A percentile compares a stretch with the other conserved stretches of the same genome.
These are phyloP conservation scores for Oligia strigilis DNA, from an alignment of 2,888 invertebrate species.

Conservation along the genomic window DNA sequence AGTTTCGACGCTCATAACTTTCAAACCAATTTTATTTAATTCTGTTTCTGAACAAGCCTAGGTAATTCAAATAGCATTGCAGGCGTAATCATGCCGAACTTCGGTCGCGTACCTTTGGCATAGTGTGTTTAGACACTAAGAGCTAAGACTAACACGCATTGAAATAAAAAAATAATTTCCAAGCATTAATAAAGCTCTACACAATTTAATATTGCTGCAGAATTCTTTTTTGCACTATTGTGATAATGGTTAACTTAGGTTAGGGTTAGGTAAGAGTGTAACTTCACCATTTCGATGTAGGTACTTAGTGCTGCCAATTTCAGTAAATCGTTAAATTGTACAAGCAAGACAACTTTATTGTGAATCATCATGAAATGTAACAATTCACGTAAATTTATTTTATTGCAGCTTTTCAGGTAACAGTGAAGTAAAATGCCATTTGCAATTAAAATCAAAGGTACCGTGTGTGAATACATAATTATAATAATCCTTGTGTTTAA, in stretches of 20 bases:
- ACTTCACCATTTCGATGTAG: not conserved
- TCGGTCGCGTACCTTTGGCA: too few species aligned
- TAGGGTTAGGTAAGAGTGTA: not conserved
- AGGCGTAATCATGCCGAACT: too few species aligned
- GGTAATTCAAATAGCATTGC: not conserved
- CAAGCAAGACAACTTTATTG: not conserved
- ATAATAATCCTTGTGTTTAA: slow-evolving; percentile 11
- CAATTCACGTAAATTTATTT: slow-evolving; percentile 7
- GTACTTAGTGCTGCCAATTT: not conserved
- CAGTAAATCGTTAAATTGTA: not conserved
- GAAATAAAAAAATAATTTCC: not conserved
- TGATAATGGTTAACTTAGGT: not conserved
- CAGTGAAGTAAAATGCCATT: not conserved
- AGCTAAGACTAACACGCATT: not conserved
- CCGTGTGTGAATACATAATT: slow-evolving; percentile 2
- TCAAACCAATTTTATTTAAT: too few species aligned
- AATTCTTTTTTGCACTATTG: not conserved
- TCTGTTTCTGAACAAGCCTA: too few species aligned
- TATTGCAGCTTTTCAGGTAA: slow-evolving; percentile 1
- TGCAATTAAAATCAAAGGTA: slow-evolving; percentile 1
- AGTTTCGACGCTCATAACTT: too few species aligned
- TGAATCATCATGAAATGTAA: not conserved
- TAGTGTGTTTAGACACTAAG: too few species aligned
- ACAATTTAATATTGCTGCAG: not conserved
- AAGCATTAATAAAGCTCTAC: not conserved